phyloP scores from a whole-genome alignment of 2,888 invertebrate species.

The Cataglyphis albicans region DNA sequence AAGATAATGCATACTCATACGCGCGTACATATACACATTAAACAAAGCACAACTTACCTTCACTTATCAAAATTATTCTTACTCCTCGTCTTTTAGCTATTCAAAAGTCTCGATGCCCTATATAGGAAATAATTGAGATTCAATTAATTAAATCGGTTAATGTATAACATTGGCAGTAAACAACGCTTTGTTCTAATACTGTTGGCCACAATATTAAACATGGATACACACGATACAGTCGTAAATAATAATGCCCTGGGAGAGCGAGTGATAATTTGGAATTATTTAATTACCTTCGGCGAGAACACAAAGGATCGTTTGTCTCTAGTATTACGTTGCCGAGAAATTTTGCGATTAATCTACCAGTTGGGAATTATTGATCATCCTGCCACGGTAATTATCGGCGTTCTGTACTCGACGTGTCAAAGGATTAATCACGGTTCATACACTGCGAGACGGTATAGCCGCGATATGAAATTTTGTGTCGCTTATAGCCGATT shows the following conservation, averaged over 20 bases:
- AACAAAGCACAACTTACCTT: not conserved
- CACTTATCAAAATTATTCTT: constrained; percentile 55
- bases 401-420: constrained; percentile 53
- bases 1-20: too few relatives aligned
- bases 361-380: constrained; percentile 54
- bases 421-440: constrained; percentile 55
- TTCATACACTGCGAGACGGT: constrained; percentile 47
- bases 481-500: constrained; percentile 47
- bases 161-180: constrained; percentile 3
- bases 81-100: constrained; percentile 52
- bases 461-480: constrained; percentile 53
- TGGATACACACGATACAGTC: not conserved
- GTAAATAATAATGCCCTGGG: constrained; percentile 44
- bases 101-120: constrained; percentile 57
- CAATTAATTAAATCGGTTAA: constrained; percentile 46
- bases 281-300: constrained; percentile 52
- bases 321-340: constrained; percentile 35
- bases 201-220: constrained; percentile 41
- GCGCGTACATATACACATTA: not conserved
- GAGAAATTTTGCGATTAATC: constrained; percentile 55
- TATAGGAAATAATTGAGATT: constrained; percentile 67
- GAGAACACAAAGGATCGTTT: constrained; percentile 43
- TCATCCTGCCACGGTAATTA: constrained; percentile 57
- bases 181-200: constrained; percentile 12
- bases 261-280: constrained; percentile 44